Conservation (phyloP, 2,113 vertebrate species). For the Nesoenas mayeri region DNA sequence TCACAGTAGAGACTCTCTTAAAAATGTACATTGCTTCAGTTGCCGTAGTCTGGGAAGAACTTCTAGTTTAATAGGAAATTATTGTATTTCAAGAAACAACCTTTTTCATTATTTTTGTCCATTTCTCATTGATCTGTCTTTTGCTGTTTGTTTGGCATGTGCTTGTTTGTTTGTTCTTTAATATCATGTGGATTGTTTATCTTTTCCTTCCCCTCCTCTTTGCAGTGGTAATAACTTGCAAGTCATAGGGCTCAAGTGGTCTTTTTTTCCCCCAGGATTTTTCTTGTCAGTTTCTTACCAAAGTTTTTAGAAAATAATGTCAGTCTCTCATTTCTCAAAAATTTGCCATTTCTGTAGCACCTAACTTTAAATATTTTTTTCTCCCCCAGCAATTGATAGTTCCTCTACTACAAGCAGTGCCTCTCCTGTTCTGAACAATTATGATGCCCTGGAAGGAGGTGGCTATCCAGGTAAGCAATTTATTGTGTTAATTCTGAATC, state of each 20-base stretch:
- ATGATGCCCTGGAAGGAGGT: slow-evolving; percentile 92
- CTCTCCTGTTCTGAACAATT: slow-evolving; percentile 90
- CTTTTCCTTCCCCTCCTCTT: background rate
- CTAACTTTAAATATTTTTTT: background rate
- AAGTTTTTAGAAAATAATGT: background rate
- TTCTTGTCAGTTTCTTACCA: background rate
- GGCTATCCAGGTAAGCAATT: slow-evolving; percentile 83
- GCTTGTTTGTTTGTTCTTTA: background rate
- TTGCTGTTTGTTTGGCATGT: background rate
- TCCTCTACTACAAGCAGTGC: slow-evolving; percentile 93
- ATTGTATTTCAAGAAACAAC: background rate
- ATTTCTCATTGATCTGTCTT: background rate
- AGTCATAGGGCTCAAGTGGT: background rate
- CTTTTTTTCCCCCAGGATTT: background rate
- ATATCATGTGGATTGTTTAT: background rate
- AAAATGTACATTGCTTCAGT: background rate
- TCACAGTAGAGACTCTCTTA: background rate
- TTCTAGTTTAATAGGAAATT: background rate
- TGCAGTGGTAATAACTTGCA: background rate
- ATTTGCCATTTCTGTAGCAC: background rate
- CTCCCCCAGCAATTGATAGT: slow-evolving; percentile 85
- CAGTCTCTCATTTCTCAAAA: background rate
- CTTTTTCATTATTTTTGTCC: background rate
- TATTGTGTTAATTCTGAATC: background rate
- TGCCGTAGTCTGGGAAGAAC: background rate